These are phyloP conservation scores for Patiria pectinifera DNA, from an alignment of 53 echinoderm and acorn worm genomes.

Conservation along the genomic window DNA sequence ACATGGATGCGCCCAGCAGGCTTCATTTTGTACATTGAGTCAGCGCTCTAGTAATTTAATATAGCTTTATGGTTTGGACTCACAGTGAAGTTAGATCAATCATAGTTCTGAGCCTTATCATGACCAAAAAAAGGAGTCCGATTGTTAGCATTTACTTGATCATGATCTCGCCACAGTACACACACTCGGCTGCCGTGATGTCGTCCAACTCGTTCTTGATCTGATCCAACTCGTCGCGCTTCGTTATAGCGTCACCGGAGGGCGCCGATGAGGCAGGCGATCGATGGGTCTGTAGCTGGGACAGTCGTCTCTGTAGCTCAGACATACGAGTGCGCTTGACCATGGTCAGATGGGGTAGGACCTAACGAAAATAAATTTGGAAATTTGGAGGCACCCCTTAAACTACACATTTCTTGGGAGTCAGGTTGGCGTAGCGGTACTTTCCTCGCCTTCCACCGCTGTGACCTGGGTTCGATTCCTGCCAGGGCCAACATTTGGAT, in stretches of 20 bases:
- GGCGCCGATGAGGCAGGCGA: conserved; percentile 51
- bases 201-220: conserved; percentile 89
- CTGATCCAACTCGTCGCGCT: conserved; percentile 89
- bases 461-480: too few relatives aligned
- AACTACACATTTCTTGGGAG: too few relatives aligned
- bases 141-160: conserved; percentile 75
- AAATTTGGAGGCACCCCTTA: too few relatives aligned
- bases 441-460: too few relatives aligned
- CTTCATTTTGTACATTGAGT: too few relatives aligned
- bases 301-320: conserved; percentile 79
- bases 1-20: too few relatives aligned
- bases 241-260: conserved; percentile 65
- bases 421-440: too few relatives aligned
- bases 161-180: conserved; percentile 98
- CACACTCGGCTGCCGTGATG: conserved; percentile 96
- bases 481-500: too few relatives aligned
- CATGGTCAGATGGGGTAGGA: conserved; percentile 83
- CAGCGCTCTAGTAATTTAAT: too few relatives aligned
- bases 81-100: too few relatives aligned
- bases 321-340: conserved; percentile 77
- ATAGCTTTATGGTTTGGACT: too few relatives aligned
- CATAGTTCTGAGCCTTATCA: not conserved
- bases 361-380: conserved; percentile 56
- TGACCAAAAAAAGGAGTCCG: not conserved
- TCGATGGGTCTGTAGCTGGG: conserved; percentile 64